Conservation (phyloP, 2,797 vertebrate genomes). For the Buceros bicornis region DNA sequence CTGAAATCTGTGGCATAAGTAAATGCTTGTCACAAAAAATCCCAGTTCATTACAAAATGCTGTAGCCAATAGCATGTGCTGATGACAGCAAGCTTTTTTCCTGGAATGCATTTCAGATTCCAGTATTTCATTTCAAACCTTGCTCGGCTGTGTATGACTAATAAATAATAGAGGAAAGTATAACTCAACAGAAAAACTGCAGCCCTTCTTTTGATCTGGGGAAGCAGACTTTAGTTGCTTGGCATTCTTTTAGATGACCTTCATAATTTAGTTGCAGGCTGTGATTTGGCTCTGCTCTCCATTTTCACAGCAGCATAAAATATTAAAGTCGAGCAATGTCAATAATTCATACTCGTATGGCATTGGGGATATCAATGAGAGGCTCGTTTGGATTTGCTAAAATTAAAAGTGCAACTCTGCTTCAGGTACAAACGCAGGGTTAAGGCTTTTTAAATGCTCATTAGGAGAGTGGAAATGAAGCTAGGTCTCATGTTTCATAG, state of each 20-base stretch:
- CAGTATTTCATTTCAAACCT: slow-evolving; percentile 56
- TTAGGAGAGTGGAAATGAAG: slow-evolving; percentile 22
- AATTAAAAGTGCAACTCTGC: slow-evolving; percentile 43
- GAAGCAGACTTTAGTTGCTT: slow-evolving; percentile 29
- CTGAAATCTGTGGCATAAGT: slow-evolving; percentile 33
- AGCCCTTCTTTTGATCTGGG: slow-evolving; percentile 56
- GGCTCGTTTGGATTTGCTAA: slow-evolving; percentile 30
- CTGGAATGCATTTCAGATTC: slow-evolving; percentile 56
- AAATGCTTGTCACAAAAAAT: slow-evolving; percentile 55
- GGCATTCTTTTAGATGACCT: slow-evolving; percentile 56
- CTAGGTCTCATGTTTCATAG: slow-evolving; percentile 18
- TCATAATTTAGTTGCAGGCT: slow-evolving; percentile 40
- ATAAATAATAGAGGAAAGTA: slow-evolving; percentile 67
- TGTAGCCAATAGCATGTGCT: slow-evolving; percentile 36
- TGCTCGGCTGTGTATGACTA: slow-evolving; percentile 44
- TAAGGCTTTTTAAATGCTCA: slow-evolving; percentile 23
- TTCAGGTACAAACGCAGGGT: slow-evolving; percentile 7
- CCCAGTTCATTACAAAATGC: slow-evolving; percentile 42
- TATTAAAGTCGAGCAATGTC: slow-evolving; percentile 63
- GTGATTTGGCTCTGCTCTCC: slow-evolving; percentile 50
- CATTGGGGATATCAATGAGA: slow-evolving; percentile 3
- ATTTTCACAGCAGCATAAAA: slow-evolving; percentile 57
- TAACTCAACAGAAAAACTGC: slow-evolving; percentile 60
- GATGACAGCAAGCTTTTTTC: slow-evolving; percentile 60
- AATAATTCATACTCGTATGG: slow-evolving; percentile 66